Base-by-base conservation (phyloP, 2,888 invertebrate genomes). In the Spilosoma lubricipeda region DNA sequence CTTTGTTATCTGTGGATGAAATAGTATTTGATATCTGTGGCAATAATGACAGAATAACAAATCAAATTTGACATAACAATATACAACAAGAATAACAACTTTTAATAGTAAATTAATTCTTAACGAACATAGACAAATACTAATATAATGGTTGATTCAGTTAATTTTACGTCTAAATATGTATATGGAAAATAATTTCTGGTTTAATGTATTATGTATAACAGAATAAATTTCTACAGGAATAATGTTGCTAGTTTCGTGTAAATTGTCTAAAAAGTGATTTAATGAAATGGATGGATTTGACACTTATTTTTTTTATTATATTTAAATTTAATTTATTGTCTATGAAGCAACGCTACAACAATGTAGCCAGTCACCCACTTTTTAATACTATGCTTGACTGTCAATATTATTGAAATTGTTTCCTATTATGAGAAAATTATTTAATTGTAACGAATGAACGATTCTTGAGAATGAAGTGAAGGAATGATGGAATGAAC, bases 381-480 rank as follows among this genome's bases (percentile, higher is more conserved):
- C 52, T 56, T 48, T 67, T 23, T 56, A 69, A 56, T 70, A 70
- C 69, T 39, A 67, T 59, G 39, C 45, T 67, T 67, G 30, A 7
- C 30, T 42, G 18, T 30, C 33, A 23, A 71, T 66, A 23, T 45
- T 36, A 63, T n/a, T 63, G 56, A 52, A 65, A 39, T 42, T 27
- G 18, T 56, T 73, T 66, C 42, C 36, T 36, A 72, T 74, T 67
- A 73, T 65, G 59, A 73, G 39, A 27, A 67, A 72, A 70, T 64
- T 30, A 69, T 42, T 45, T 56, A 80, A 72, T 36, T 56, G 52
- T 64, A 79, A 75, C 13, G 70, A 76, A 73, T 73, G 72, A 75
- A 74, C 68, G 52, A 67, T n/a, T 67, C 30, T 9, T 1, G 39
- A 4, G 63, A 45, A 30, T 64, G 63, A 63, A 70, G 33, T 23